Conservation (phyloP, 1,140 invertebrate species). For the Calliphora vicina region DNA sequence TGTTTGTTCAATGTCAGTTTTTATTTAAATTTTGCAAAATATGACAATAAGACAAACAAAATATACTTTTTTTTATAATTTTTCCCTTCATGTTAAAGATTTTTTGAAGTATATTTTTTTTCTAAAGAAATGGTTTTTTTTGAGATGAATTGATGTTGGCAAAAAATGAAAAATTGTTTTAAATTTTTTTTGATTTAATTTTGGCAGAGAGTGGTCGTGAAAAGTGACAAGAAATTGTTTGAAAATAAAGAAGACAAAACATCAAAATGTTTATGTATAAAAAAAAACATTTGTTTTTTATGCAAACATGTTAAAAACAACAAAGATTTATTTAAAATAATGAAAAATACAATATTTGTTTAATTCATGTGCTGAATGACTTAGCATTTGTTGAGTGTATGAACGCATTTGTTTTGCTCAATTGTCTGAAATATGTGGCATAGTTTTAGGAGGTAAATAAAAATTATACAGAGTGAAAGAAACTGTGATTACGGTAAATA, state of each 20-base stretch:
- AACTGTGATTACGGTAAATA: too few relatives aligned
- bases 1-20: constrained; percentile 28
- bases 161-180: constrained; percentile 11
- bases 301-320: too few relatives aligned
- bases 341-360: too few relatives aligned
- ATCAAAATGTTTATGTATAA: neutral
- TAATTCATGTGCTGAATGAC: too few relatives aligned
- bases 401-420: too few relatives aligned
- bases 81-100: neutral
- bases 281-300: neutral
- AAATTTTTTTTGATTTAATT: neutral
- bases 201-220: neutral
- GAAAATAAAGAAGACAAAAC: neutral
- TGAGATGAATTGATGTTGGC: neutral
- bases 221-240: neutral
- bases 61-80: neutral
- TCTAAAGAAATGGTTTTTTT: neutral
- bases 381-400: neutral
- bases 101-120: neutral
- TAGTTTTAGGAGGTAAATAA: too few relatives aligned
- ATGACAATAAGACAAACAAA: neutral
- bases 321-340: too few relatives aligned
- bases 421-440: too few relatives aligned
- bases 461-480: too few relatives aligned
- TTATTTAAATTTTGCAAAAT: constrained; percentile 12